Evolutionary conservation across 2,113 vertebrate genomes (phyloP).

Genomic region (Pterocles burchelli): DNA sequence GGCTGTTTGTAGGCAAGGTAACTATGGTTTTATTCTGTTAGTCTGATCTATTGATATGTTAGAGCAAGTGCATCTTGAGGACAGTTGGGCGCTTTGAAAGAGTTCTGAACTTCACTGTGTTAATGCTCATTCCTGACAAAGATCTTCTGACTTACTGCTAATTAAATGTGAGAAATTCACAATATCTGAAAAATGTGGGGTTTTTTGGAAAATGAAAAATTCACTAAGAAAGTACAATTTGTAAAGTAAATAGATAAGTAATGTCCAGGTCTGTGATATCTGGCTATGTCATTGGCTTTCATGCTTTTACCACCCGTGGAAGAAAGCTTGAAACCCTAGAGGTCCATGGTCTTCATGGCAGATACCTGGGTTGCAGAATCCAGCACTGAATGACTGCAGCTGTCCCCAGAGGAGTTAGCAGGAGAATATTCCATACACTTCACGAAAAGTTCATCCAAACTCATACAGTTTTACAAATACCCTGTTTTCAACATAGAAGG

Average conservation of each 20-base stretch:
- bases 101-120: not conserved
- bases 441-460: not conserved
- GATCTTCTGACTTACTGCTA: not conserved
- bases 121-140: not conserved
- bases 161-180: not conserved
- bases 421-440: not conserved
- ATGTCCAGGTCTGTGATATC: not conserved
- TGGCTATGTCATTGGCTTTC: not conserved
- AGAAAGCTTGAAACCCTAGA: not conserved
- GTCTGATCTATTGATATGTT: not conserved
- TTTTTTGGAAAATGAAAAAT: not conserved
- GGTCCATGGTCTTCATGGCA: not conserved
- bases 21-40: not conserved
- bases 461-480: not conserved
- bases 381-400: not conserved
- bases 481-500: not conserved
- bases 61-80: not conserved
- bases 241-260: not conserved
- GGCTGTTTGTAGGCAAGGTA: constrained; percentile 95
- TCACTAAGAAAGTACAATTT: not conserved
- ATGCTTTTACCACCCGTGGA: not conserved
- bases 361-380: not conserved
- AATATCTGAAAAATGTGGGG: not conserved
- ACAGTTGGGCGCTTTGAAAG: not conserved
- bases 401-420: not conserved